Base-by-base conservation (phyloP, 37 sponge, comb jelly and placozoan genomes). In the Chondrosia reniformis region DNA sequence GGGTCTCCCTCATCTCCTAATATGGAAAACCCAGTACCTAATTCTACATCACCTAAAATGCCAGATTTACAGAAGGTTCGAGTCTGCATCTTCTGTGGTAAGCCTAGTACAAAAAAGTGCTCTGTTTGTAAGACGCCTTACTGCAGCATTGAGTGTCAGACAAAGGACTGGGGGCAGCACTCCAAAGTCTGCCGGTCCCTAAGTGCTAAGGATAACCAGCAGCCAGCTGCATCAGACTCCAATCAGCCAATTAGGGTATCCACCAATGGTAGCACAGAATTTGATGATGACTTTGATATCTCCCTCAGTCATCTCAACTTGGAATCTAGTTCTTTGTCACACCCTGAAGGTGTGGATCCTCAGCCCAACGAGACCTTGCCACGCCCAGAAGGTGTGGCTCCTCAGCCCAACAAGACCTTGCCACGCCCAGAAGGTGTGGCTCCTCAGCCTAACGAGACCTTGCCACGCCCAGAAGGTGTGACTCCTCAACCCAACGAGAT, bases 121-220 rank as follows among this genome's bases (percentile, higher is more conserved):
- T 55, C 71, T 0, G 45, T n/a, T 28, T 90, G 92, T 46, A 91
- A 77, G 74, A 55, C 85, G 0, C 65, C 80, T 4, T 91, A 86
- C 57, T 91, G 92, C 46, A 81, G 81, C 41, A 43, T 9, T 15
- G 33, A 73, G 31, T 91, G 92, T 57, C 92, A 91, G 55, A 22
- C 31, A 2, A 4, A 45, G 22, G 88, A 86, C 56, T 91, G 92
- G 92, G 66, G 80, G 0, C 44, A 43, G 41, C 92, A 91, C 71
- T 75, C 49, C 40, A 19, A 24, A 12, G 63, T 30, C 59, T 90
- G 91, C 59, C 39, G 52, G 33, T 27, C 3, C 8, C 28, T 13
- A 24, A 66, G 31, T 4, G 65, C 41, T 45, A 79, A 76, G 3
- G 32, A 8, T 3, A 52, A 34, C 4, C 4, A 4, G 10, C 8